Evolutionary conservation across 2,113 vertebrate genomes (phyloP).

Genomic region (Pelmatolapia mariae): DNA sequence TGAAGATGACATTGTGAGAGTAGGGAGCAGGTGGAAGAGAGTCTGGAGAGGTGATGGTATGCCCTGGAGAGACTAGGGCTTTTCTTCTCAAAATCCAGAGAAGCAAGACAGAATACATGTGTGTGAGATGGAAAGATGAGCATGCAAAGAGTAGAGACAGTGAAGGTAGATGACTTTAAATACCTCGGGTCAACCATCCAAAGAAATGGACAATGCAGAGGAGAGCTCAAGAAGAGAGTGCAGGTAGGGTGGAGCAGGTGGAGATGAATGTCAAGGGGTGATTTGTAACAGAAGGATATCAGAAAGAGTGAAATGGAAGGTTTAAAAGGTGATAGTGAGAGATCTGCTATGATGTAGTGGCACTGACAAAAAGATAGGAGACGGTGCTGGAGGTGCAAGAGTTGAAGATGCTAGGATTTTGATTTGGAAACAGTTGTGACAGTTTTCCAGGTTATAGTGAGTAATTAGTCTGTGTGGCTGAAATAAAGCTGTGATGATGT

Average conservation of each 20-base stretch:
- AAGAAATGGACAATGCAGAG: not conserved
- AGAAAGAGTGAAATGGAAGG: not conserved
- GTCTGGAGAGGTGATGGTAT: not conserved
- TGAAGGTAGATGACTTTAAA: not conserved
- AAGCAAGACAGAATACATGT: not conserved
- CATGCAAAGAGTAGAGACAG: not conserved
- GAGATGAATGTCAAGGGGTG: not conserved
- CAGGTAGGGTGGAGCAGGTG: not conserved
- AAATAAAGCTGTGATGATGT: not conserved
- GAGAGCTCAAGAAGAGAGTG: not conserved
- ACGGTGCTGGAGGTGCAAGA: not conserved
- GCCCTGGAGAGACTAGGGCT: not conserved
- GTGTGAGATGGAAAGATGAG: not conserved
- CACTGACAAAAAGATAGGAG: not conserved
- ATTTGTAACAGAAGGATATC: not conserved
- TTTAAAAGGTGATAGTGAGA: not conserved
- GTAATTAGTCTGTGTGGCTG: not conserved
- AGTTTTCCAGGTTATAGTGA: not conserved
- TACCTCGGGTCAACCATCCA: not conserved
- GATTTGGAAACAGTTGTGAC: not conserved
- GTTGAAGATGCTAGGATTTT: not conserved
- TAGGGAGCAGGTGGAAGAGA: not conserved
- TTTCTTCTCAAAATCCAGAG: not conserved
- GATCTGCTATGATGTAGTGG: not conserved
- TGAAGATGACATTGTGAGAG: not conserved